Conservation (phyloP, 2,113 vertebrate species). For the Mesitornis unicolor region DNA sequence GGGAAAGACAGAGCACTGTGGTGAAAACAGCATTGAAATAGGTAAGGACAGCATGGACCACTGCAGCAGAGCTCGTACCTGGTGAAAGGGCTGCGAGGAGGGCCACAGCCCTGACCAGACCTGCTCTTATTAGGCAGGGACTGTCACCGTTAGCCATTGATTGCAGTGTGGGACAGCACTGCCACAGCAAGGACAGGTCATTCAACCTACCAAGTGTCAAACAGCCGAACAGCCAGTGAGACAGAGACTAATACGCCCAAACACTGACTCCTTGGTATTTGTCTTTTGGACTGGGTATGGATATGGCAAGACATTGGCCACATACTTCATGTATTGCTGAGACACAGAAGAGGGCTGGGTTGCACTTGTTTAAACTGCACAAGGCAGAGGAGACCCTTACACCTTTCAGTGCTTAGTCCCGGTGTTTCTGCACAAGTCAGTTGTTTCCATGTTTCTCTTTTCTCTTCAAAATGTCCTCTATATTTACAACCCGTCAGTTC, state of each 20-base stretch:
- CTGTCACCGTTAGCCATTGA: fast-evolving
- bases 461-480: not conserved
- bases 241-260: not conserved
- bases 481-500: not conserved
- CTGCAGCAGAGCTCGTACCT: fast-evolving
- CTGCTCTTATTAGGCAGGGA: not conserved
- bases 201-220: not conserved
- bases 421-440: not conserved
- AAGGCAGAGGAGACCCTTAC: not conserved
- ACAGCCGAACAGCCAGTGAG: not conserved
- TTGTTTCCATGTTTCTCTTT: not conserved
- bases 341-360: not conserved
- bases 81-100: not conserved
- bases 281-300: not conserved
- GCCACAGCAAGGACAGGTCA: not conserved
- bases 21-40: not conserved
- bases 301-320: not conserved
- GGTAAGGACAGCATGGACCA: not conserved
- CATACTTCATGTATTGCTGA: not conserved
- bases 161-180: fast-evolving
- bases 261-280: not conserved
- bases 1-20: not conserved
- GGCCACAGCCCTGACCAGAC: not conserved
- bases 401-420: not conserved
- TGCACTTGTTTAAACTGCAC: not conserved